These are phyloP conservation scores for Hypotaenidia okinawae DNA, from an alignment of 2,797 vertebrate genomes.

Conservation along the genomic window DNA sequence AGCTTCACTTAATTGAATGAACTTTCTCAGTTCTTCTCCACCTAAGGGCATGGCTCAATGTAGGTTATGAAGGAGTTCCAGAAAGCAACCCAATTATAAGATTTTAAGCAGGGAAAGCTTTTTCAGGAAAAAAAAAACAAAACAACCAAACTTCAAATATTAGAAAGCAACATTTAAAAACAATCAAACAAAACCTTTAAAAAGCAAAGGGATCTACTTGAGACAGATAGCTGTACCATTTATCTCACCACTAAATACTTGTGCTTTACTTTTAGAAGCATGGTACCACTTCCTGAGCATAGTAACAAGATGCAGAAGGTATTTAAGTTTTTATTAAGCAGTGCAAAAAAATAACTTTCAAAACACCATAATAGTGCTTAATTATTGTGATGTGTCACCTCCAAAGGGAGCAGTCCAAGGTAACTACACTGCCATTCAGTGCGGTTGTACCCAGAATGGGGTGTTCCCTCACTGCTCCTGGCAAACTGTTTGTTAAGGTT, in stretches of 20 bases:
- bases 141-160: not conserved
- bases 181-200: not conserved
- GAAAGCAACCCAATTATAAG: not conserved
- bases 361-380: not conserved
- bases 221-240: not conserved
- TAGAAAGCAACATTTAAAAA: not conserved
- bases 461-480: too few species aligned
- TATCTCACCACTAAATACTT: not conserved
- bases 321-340: not conserved
- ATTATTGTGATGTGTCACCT: not conserved
- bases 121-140: not conserved
- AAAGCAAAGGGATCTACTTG: conserved; percentile 1
- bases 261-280: conserved; percentile 19
- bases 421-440: not conserved
- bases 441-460: too few species aligned
- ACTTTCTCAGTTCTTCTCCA: not conserved
- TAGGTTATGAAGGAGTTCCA: conserved; percentile 10
- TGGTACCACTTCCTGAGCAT: not conserved
- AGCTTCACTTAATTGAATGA: not conserved
- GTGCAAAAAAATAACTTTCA: not conserved
- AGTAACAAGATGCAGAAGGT: not conserved
- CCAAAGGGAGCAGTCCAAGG: not conserved
- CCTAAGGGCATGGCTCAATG: not conserved
- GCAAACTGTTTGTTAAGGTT: too few species aligned
- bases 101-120: not conserved